Conservation (phyloP, 1,140 invertebrate species). For the Temnothorax nylanderi region DNA sequence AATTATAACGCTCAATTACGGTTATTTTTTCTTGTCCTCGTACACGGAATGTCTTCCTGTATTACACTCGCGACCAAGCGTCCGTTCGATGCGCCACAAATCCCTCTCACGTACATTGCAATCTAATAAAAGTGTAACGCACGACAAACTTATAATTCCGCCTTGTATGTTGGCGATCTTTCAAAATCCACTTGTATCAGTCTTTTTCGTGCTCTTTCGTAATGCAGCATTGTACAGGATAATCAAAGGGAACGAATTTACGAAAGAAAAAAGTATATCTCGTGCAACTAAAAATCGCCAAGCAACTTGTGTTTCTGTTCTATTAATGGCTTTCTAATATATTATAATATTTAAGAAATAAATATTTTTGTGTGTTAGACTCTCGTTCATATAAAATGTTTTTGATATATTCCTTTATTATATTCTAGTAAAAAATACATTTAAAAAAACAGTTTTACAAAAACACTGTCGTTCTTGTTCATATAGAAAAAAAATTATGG, state of each 20-base stretch:
- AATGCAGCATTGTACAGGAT: neutral
- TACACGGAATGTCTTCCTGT: constrained; percentile 32
- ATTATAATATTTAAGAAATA: neutral
- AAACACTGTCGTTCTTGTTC: neutral
- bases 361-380: neutral
- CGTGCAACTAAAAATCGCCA: neutral
- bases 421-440: neutral
- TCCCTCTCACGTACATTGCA: neutral
- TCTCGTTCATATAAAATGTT: neutral
- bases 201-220: constrained; percentile 34
- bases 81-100: constrained; percentile 6
- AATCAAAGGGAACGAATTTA: neutral
- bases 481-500: neutral
- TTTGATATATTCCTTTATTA: neutral
- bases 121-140: constrained; percentile 41
- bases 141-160: constrained; percentile 37
- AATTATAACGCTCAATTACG: constrained; percentile 39
- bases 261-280: constrained; percentile 11
- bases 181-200: constrained; percentile 6
- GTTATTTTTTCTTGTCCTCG: constrained; percentile 20
- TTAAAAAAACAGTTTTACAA: neutral
- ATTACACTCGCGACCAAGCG: constrained; percentile 25
- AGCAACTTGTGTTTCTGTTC: neutral
- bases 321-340: neutral
- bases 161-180: constrained; percentile 15